Percentiles rank a stretch among this genome's conserved stretches.
These are phyloP conservation scores for Cremastinae sp. DNA, from an alignment of 2,888 invertebrate genomes.

Conservation along the genomic window DNA sequence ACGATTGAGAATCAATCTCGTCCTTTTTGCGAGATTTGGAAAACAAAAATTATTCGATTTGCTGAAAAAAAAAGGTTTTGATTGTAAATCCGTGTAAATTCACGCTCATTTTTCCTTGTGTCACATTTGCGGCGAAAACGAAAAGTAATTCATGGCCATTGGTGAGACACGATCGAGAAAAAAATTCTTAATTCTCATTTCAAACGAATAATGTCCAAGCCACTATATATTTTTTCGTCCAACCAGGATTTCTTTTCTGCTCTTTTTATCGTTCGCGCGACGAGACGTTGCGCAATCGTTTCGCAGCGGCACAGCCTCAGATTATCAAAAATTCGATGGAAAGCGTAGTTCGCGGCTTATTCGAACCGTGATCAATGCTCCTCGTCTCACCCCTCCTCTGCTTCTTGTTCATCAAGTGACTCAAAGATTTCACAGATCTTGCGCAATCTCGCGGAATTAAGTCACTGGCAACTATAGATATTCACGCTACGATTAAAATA, in stretches of 20 bases:
- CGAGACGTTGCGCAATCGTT: background rate
- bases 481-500: too few relatives aligned
- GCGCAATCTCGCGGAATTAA: constrained; percentile 8
- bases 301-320: background rate
- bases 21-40: too few relatives aligned
- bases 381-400: background rate
- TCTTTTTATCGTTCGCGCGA: background rate
- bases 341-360: background rate
- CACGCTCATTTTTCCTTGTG: constrained; percentile 45
- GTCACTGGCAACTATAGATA: constrained; percentile 6
- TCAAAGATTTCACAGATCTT: constrained; percentile 28
- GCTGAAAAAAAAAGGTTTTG: background rate
- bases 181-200: too few relatives aligned
- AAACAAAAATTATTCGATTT: too few relatives aligned
- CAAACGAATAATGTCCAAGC: too few relatives aligned
- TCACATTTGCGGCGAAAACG: constrained; percentile 45
- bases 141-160: constrained; percentile 62
- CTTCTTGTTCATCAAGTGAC: background rate
- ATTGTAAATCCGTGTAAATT: constrained; percentile 11
- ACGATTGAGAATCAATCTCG: too few relatives aligned
- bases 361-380: background rate
- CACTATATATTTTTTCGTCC: background rate
- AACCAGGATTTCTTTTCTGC: background rate
- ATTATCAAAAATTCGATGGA: constrained; percentile 7
- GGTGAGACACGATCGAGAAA: constrained; percentile 7